phyloP scores from a whole-genome alignment of 2,113 vertebrate genomes.

The Gracilinanus agilis region DNA sequence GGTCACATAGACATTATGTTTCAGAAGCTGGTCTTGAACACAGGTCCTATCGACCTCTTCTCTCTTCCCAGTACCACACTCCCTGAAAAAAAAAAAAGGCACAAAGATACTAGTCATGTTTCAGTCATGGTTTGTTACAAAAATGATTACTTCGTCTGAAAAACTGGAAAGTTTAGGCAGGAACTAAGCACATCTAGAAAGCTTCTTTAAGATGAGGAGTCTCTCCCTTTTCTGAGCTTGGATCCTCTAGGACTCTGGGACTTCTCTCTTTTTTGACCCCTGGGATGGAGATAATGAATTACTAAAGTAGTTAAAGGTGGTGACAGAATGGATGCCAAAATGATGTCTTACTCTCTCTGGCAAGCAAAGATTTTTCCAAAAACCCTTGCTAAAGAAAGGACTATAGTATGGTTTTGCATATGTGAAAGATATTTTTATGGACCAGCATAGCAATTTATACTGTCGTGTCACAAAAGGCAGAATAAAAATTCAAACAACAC shows the following conservation, averaged over 20 bases:
- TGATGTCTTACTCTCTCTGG: not conserved
- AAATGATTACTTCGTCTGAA: not conserved
- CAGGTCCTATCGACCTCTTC: not conserved
- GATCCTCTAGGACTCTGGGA: not conserved
- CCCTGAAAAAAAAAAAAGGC: not conserved
- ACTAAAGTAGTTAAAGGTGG: not conserved
- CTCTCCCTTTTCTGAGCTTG: not conserved
- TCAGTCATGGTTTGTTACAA: not conserved
- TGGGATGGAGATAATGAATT: not conserved
- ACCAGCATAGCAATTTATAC: not conserved
- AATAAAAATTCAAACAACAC: conserved; percentile 20
- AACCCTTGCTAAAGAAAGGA: not conserved
- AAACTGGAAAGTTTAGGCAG: not conserved
- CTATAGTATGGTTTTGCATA: not conserved
- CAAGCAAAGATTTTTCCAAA: not conserved
- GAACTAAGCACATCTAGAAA: not conserved
- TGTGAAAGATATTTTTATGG: not conserved
- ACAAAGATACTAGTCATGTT: not conserved
- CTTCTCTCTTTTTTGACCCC: not conserved
- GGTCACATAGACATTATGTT: not conserved
- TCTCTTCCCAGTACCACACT: not conserved
- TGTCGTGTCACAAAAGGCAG: not conserved
- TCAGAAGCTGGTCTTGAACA: not conserved
- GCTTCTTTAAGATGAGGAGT: not conserved
- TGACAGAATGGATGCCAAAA: not conserved